Evolutionary conservation across 2,113 vertebrate species (phyloP).

Genomic region (Falco punctatus): DNA sequence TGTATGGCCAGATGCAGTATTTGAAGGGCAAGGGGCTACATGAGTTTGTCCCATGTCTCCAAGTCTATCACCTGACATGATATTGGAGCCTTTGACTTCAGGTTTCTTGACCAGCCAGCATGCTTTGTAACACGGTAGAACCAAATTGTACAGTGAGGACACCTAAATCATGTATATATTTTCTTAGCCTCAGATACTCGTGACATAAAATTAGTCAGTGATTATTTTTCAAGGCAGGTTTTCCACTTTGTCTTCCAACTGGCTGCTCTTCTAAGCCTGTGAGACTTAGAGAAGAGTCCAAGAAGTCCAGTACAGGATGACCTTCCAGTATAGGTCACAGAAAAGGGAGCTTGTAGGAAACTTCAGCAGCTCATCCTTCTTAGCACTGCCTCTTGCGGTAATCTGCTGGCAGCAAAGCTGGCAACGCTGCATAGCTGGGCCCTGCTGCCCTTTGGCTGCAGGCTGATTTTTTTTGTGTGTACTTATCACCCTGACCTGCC

Average conservation of each 20-base stretch:
- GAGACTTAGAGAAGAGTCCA: neutral
- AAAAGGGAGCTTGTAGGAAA: slow-evolving; percentile 41
- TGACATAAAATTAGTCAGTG: slow-evolving; percentile 59
- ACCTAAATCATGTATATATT: neutral
- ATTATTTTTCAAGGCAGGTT: slow-evolving; percentile 55
- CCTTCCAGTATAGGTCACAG: slow-evolving; percentile 56
- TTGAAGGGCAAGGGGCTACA: neutral
- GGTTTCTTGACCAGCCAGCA: neutral
- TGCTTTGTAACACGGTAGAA: neutral
- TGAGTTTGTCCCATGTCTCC: neutral
- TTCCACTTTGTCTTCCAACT: slow-evolving; percentile 62
- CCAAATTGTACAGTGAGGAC: neutral
- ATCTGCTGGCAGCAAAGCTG: slow-evolving; percentile 32
- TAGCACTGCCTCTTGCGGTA: neutral
- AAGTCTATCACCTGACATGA: neutral
- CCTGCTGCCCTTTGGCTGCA: slow-evolving; percentile 17
- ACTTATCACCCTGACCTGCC: neutral
- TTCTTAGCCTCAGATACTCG: slow-evolving; percentile 31
- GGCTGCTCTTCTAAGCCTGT: slow-evolving; percentile 46
- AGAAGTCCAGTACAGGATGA: slow-evolving; percentile 30
- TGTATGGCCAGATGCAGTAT: neutral
- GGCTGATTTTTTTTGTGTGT: neutral
- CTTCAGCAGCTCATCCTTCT: slow-evolving; percentile 45
- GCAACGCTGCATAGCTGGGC: neutral
- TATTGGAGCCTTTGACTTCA: neutral